These are phyloP conservation scores for Lepetodrilus schrolli DNA, from an alignment of 2,888 invertebrate species.

Conservation along the genomic window DNA sequence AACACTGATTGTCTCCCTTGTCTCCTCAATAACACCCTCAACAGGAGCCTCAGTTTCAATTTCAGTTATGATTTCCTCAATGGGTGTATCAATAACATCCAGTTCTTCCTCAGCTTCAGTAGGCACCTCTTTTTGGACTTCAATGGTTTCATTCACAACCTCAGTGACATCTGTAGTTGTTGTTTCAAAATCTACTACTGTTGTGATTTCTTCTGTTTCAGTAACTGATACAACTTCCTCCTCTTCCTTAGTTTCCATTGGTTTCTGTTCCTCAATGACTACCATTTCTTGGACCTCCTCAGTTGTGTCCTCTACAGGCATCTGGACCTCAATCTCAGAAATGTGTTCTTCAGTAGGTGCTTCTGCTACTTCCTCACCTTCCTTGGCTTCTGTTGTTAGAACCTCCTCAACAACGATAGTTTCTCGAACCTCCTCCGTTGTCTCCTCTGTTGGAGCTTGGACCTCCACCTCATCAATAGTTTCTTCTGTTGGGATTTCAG, in stretches of 20 bases:
- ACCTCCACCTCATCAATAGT: conserved; percentile 38
- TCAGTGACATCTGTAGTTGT: conserved; percentile 41
- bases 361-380: conserved; percentile 32
- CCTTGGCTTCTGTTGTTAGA: conserved; percentile 44
- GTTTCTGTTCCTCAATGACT: conserved; percentile 34
- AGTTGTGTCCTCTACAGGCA: conserved; percentile 41
- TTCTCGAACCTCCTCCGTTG: conserved; percentile 34
- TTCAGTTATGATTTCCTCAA: conserved; percentile 30
- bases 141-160: conserved; percentile 19
- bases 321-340: conserved; percentile 41
- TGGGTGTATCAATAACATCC: conserved; percentile 22
- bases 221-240: background rate
- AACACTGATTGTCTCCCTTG: conserved; percentile 41
- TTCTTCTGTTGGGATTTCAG: conserved; percentile 33
- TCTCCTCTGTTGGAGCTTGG: conserved; percentile 42
- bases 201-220: conserved; percentile 10
- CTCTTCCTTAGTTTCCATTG: conserved; percentile 38
- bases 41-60: conserved; percentile 39
- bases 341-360: conserved; percentile 31
- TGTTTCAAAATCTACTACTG: conserved; percentile 42
- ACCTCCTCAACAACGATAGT: conserved; percentile 43
- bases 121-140: conserved; percentile 27
- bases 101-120: conserved; percentile 29
- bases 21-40: conserved; percentile 44
- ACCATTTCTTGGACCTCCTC: conserved; percentile 38